Evolutionary conservation across 2,888 invertebrate genomes (phyloP).

Genomic region (Altica lythri): DNA sequence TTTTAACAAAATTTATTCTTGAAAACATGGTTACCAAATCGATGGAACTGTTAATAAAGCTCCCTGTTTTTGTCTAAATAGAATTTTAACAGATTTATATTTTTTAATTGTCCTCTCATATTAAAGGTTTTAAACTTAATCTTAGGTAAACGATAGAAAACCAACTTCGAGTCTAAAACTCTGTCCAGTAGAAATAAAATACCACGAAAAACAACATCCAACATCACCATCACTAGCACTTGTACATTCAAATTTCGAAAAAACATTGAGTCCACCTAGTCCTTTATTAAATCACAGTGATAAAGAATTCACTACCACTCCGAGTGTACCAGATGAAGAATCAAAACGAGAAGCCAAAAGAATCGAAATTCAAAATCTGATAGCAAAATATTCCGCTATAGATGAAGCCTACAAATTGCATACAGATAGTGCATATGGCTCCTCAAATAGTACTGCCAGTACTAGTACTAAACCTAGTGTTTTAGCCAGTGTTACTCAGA

Average conservation of each 20-base stretch:
- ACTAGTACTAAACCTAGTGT: constrained; percentile 52
- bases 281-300: constrained; percentile 38
- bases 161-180: constrained; percentile 58
- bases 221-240: constrained; percentile 45
- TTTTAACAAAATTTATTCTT: no score
- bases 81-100: no score
- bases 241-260: constrained; percentile 49
- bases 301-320: constrained; percentile 58
- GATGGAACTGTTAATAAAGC: no score
- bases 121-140: constrained; percentile 60
- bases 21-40: no score
- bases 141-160: constrained; percentile 58
- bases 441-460: constrained; percentile 29
- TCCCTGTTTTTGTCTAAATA: no score
- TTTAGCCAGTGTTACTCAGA: constrained; percentile 51
- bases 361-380: constrained; percentile 81
- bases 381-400: constrained; percentile 80
- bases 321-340: constrained; percentile 61
- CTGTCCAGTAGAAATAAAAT: constrained; percentile 61
- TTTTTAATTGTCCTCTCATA: no score
- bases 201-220: constrained; percentile 51
- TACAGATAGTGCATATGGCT: constrained; percentile 35
- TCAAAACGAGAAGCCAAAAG: constrained; percentile 78
- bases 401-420: constrained; percentile 69
- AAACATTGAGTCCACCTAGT: constrained; percentile 29